Conservation (phyloP, 2,113 vertebrate species). For the Xiphophorus hellerii region DNA sequence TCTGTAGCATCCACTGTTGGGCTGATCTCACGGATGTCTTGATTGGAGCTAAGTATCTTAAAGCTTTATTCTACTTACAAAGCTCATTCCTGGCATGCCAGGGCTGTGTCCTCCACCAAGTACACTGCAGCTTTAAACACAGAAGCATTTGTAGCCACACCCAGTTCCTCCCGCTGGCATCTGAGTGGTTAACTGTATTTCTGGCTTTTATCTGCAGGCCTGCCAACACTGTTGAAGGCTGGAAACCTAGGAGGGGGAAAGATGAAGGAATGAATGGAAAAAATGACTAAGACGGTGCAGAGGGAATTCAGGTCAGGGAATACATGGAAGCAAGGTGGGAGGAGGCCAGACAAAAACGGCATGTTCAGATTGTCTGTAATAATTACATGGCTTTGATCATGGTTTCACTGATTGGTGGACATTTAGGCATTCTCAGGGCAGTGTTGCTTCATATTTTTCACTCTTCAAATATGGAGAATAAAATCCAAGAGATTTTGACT, state of each 20-base stretch:
- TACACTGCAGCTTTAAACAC: background rate
- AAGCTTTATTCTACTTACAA: background rate
- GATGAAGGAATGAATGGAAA: conserved; percentile 17
- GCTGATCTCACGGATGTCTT: background rate
- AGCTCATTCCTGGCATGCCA: background rate
- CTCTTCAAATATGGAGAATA: background rate
- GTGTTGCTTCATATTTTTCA: background rate
- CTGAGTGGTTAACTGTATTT: conserved; percentile 26
- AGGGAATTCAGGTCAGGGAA: conserved; percentile 34
- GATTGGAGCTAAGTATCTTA: background rate
- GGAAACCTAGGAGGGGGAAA: conserved; percentile 8
- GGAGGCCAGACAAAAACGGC: background rate
- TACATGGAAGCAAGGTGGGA: conserved; percentile 17
- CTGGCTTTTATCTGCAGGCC: conserved; percentile 21
- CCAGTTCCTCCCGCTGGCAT: background rate
- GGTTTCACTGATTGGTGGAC: background rate
- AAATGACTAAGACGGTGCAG: conserved; percentile 13
- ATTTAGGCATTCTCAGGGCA: background rate
- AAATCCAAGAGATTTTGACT: background rate
- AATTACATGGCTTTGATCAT: conserved; percentile 3
- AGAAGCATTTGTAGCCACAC: background rate
- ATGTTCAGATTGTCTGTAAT: conserved; percentile 26
- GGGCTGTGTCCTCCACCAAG: background rate
- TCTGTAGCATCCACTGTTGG: background rate
- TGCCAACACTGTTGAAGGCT: background rate